Conservation (phyloP, 2,797 vertebrate species). For the Centroberyx gerrardi region DNA sequence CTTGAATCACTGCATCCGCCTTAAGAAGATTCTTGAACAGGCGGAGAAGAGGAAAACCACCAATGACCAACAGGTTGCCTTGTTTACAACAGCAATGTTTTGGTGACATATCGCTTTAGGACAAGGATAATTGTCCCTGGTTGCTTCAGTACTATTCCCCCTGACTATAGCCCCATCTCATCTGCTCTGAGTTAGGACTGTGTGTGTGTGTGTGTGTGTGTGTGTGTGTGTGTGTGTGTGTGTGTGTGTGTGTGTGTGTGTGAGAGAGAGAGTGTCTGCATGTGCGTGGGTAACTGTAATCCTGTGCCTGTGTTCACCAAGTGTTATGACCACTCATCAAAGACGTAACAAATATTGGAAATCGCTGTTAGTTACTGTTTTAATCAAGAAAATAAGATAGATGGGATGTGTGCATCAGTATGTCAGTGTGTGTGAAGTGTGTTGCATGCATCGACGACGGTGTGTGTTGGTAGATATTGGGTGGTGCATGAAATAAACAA, state of each 20-base stretch:
- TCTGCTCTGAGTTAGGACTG: constrained; percentile 50
- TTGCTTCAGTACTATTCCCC: constrained; percentile 9
- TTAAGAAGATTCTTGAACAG: constrained; percentile 5
- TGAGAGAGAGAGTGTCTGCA: constrained; percentile 6
- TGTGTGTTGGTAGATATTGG: constrained; percentile 1
- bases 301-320: constrained; percentile 26
- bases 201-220: constrained; percentile 11
- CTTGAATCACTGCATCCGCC: not conserved
- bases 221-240: constrained; percentile 17
- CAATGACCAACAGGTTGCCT: constrained; percentile 14
- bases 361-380: constrained; percentile 16
- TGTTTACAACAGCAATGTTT: constrained; percentile 52
- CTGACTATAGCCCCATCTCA: constrained; percentile 18
- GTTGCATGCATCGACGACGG: not conserved
- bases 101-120: constrained; percentile 52
- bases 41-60: constrained; percentile 14
- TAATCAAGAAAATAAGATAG: constrained; percentile 26
- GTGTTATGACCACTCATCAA: not conserved
- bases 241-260: constrained; percentile 13
- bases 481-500: not conserved
- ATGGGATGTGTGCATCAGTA: constrained; percentile 18
- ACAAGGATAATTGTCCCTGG: constrained; percentile 17
- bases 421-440: not conserved
- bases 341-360: no score
- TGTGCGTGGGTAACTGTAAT: constrained; percentile 13